phyloP scores from a whole-genome alignment of 2,888 invertebrate genomes.

The Synanthedon myopaeformis region DNA sequence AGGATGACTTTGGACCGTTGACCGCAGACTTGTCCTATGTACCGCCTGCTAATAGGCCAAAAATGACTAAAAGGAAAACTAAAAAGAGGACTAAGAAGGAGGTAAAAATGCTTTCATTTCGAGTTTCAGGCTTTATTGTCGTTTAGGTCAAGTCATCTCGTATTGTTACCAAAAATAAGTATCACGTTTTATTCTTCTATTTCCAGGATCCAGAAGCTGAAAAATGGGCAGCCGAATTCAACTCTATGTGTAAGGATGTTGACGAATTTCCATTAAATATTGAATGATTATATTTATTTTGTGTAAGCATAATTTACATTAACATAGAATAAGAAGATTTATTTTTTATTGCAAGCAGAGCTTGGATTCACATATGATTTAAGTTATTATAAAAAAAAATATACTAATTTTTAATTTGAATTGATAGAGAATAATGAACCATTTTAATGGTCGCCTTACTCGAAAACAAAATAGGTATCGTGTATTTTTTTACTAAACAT shows the following conservation, averaged over 20 bases:
- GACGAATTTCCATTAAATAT: constrained; percentile 57
- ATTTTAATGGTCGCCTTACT: too few species aligned
- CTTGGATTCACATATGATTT: too few species aligned
- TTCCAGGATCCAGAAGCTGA: constrained; percentile 65
- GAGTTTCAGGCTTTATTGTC: not conserved
- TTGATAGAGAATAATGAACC: too few species aligned
- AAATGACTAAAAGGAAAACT: constrained; percentile 30
- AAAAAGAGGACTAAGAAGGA: constrained; percentile 48
- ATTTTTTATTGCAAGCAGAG: too few species aligned
- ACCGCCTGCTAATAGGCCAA: constrained; percentile 32
- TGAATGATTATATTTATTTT: constrained; percentile 26
- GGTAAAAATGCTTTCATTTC: constrained; percentile 21
- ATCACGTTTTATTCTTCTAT: constrained; percentile 1
- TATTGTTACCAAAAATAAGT: not conserved
- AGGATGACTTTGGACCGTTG: constrained; percentile 42
- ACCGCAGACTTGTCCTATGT: constrained; percentile 47
- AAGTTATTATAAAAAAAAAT: too few species aligned
- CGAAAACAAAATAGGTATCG: too few species aligned
- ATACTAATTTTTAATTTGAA: too few species aligned
- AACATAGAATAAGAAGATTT: too few species aligned
- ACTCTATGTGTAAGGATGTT: constrained; percentile 70
- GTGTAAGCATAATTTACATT: not conserved
- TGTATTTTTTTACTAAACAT: too few species aligned
- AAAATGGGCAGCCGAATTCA: constrained; percentile 68
- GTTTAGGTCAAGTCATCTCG: not conserved